phyloP scores from a whole-genome alignment of 2,113 vertebrate genomes.

The Rynchops niger region DNA sequence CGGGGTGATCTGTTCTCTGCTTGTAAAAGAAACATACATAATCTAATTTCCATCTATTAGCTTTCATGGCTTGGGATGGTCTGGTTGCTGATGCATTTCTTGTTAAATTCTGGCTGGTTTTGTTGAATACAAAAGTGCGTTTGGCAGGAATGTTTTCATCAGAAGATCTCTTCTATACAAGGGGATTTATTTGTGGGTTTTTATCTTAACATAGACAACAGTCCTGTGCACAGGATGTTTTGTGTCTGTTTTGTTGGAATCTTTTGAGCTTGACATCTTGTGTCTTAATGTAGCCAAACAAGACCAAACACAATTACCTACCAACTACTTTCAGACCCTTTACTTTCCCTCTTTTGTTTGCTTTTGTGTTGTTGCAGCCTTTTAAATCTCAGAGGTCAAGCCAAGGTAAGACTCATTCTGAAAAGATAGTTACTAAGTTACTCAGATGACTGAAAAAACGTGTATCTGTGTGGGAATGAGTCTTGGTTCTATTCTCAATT shows the following conservation, averaged over 20 bases:
- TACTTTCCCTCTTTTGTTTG: not conserved
- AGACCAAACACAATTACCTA: not conserved
- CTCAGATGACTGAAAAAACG: not conserved
- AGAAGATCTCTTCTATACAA: not conserved
- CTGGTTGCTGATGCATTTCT: not conserved
- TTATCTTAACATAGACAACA: not conserved
- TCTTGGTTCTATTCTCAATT: not conserved
- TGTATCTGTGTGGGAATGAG: not conserved
- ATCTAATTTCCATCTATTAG: not conserved
- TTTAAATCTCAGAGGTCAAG: not conserved
- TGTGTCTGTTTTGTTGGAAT: not conserved
- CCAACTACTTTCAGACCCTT: not conserved
- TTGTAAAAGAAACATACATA: not conserved
- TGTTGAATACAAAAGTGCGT: rapidly evolving
- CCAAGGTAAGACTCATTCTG: not conserved
- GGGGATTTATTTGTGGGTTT: not conserved
- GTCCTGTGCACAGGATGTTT: not conserved
- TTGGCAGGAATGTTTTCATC: not conserved
- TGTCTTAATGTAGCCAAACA: not conserved
- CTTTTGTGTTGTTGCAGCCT: not conserved
- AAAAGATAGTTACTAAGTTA: not conserved
- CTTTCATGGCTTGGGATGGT: not conserved
- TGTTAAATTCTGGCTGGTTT: not conserved
- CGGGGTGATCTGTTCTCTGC: not conserved
- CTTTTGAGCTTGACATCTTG: not conserved